These are phyloP conservation scores for Amphiprion clarkii DNA, from an alignment of 2,797 vertebrate species.

Conservation along the genomic window DNA sequence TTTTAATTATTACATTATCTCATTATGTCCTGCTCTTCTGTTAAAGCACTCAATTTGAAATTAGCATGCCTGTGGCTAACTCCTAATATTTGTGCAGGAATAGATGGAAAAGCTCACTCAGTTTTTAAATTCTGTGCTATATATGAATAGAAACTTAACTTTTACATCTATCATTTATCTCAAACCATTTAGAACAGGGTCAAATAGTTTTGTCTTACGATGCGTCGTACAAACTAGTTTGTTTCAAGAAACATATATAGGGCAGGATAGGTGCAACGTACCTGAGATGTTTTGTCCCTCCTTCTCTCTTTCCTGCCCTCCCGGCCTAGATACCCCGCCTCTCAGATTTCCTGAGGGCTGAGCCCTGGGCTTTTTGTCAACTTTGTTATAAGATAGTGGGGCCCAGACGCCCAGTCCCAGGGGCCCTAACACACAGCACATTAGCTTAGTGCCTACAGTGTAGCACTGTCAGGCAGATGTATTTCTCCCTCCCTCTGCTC, in stretches of 20 bases:
- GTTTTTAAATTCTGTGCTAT: not conserved
- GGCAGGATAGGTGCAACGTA: constrained; percentile 57
- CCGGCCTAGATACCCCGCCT: constrained; percentile 78
- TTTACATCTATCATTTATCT: not conserved
- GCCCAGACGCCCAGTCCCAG: constrained; percentile 82
- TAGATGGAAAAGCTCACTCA: not conserved
- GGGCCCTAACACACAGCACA: constrained; percentile 76
- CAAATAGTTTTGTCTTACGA: not conserved
- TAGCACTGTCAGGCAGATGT: constrained; percentile 67
- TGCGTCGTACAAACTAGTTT: not conserved
- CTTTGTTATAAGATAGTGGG: constrained; percentile 83
- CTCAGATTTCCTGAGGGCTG: constrained; percentile 82
- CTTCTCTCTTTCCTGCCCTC: constrained; percentile 53
- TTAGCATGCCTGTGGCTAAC: not conserved
- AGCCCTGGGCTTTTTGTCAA: constrained; percentile 82
- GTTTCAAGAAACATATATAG: constrained; percentile 31
- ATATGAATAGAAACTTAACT: not conserved
- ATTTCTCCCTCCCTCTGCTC: constrained; percentile 57
- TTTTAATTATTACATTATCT: no score
- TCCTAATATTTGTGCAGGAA: not conserved
- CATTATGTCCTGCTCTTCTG: no score
- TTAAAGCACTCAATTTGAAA: no score
- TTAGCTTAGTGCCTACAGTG: constrained; percentile 66
- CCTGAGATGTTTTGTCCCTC: constrained; percentile 67
- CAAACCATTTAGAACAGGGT: not conserved